Evolutionary conservation across 1,140 invertebrate species (phyloP).

Genomic region (Drosophila bipectinata): DNA sequence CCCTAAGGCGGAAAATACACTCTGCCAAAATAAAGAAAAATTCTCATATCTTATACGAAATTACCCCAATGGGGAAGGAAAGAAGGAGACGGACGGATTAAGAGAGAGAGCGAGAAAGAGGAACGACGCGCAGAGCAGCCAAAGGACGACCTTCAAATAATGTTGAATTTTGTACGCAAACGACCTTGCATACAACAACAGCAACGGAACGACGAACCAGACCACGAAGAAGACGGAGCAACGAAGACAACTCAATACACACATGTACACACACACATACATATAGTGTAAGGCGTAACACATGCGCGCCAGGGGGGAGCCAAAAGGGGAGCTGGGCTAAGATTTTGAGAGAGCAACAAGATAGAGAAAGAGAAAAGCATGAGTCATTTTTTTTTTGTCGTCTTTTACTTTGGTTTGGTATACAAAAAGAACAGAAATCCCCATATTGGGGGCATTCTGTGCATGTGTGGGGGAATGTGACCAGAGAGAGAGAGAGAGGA

Average conservation of each 20-base stretch:
- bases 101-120: slow-evolving; percentile 26
- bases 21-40: background rate
- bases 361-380: slow-evolving; percentile 1
- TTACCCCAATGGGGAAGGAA: slow-evolving; percentile 45
- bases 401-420: slow-evolving; percentile 2
- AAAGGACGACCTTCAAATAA: slow-evolving; percentile 84
- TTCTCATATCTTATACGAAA: slow-evolving; percentile 10
- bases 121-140: slow-evolving; percentile 56
- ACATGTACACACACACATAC: slow-evolving; percentile 4
- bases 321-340: background rate
- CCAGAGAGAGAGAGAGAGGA: background rate
- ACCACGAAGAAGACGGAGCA: slow-evolving; percentile 61
- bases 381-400: slow-evolving; percentile 3
- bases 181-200: slow-evolving; percentile 83
- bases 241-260: slow-evolving; percentile 56
- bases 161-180: slow-evolving; percentile 84
- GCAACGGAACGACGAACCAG: slow-evolving; percentile 55
- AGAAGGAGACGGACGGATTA: slow-evolving; percentile 13
- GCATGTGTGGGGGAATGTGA: background rate
- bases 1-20: too few species aligned
- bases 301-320: background rate
- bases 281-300: background rate
- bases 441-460: background rate
- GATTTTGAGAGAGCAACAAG: background rate
- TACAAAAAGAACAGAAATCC: slow-evolving; percentile 4